These are phyloP conservation scores for Alauda arvensis DNA, from an alignment of 2,797 vertebrate genomes.

Conservation along the genomic window DNA sequence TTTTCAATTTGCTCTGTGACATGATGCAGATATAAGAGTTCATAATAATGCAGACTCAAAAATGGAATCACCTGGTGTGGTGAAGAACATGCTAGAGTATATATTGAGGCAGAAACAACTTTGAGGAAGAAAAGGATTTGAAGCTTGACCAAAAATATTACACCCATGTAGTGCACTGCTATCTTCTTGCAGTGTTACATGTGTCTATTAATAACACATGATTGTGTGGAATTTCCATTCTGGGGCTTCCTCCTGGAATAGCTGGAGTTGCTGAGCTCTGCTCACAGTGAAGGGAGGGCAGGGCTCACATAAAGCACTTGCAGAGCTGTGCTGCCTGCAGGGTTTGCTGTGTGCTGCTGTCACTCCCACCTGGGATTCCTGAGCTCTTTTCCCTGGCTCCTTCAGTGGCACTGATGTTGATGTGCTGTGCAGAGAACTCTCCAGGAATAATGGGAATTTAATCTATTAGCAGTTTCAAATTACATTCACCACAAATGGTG, in stretches of 20 bases:
- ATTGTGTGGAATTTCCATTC: neutral
- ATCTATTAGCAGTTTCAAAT: no score
- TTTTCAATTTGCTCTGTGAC: neutral
- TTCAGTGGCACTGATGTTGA: neutral
- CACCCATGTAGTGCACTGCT: neutral
- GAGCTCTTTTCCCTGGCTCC: neutral
- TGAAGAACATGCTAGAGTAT: neutral
- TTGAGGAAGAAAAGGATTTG: neutral
- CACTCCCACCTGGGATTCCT: neutral
- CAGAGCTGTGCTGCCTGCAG: neutral
- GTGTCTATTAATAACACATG: neutral
- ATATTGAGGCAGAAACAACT: neutral
- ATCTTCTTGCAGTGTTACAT: neutral
- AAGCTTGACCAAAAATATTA: neutral
- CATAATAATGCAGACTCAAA: neutral
- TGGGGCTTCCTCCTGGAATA: neutral
- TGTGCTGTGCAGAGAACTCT: neutral
- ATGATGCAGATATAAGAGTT: neutral
- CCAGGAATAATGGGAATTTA: neutral
- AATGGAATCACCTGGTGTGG: neutral
- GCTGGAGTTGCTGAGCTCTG: neutral
- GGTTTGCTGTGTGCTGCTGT: neutral
- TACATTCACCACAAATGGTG: neutral
- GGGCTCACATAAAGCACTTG: accelerated
- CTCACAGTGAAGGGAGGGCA: accelerated